Base-by-base conservation (phyloP, 1,140 invertebrate species). In the Venturia canescens region DNA sequence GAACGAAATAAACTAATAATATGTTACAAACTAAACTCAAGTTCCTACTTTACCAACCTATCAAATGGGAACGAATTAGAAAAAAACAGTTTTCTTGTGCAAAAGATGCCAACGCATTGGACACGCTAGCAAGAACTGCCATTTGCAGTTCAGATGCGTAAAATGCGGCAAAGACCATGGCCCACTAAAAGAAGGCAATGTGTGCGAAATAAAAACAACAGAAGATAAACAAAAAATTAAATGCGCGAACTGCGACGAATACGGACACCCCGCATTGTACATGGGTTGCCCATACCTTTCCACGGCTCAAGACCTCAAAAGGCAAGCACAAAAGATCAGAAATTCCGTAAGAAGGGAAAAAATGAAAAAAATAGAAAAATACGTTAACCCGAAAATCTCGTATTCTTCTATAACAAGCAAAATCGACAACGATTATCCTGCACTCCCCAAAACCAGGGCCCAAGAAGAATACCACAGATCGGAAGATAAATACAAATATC, bases 381-480 rank as follows among this genome's bases (percentile, higher is more conserved):
- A 29, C 23, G 15, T 15, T 0, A 66, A 27, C 26, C 60, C 60
- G 1, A 13, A 29, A 0, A 13, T 66, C 1, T 18, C 60, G 13
- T 66, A 29, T 13, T 23, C 60, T 18, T 3, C 60, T 7, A 1
- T 26, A 15, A 13, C 23, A 27, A 13, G 27, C 1, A 66, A 66
- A 1, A 29, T 11, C 23, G 15, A 13, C 1, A 23, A 5, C n/a
- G 27, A 66, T 13, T 66, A 7, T 23, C 60, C 60, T 29, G 4
- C 13, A 15, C 60, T 66, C 60, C 60, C 60, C 11, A 3, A 3
- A n/a, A 5, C 1, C 57, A 63, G 57, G 93, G 92, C 93, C 93
- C 94, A 92, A 94, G 94, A 94, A 93, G 94, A 94, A 92, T 94
- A 94, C 94, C 94, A 94, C 16, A 6, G 44, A n/a, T n/a, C n/a